phyloP scores from a whole-genome alignment of 1,140 invertebrate genomes.

The Drosophila asahinai region DNA sequence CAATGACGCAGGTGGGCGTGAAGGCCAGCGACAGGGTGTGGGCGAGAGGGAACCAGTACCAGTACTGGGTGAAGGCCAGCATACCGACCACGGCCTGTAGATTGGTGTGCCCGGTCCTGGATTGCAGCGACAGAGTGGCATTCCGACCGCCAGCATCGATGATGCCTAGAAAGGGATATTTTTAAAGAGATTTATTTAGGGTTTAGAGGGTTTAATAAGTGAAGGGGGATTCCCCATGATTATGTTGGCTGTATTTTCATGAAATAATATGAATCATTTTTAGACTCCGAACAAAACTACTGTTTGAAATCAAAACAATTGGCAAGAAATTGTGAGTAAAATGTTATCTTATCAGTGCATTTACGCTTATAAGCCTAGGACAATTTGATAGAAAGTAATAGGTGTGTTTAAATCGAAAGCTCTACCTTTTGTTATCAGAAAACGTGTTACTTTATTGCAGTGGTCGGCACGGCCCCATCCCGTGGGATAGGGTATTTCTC shows the following conservation, averaged over 20 bases:
- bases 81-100: constrained; percentile 99
- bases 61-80: constrained; percentile 99
- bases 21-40: constrained; percentile 98
- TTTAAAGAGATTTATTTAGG: not conserved
- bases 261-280: constrained; percentile 5
- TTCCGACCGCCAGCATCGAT: constrained; percentile 95
- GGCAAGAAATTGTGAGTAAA: not conserved
- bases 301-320: not conserved
- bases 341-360: constrained; percentile 1
- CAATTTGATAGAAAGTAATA: not conserved
- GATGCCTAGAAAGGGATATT: constrained; percentile 72
- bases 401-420: not conserved
- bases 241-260: not conserved
- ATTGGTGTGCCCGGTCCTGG: constrained; percentile 98
- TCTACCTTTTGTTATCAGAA: not conserved
- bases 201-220: too few relatives aligned
- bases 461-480: too few relatives aligned
- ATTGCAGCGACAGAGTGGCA: constrained; percentile 97
- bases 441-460: not conserved
- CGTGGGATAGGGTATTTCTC: too few relatives aligned
- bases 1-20: constrained; percentile 98
- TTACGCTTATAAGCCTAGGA: not conserved
- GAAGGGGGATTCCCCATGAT: not conserved
- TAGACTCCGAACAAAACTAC: not conserved
- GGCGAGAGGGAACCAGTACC: constrained; percentile 99